Evolutionary conservation across 2,797 vertebrate species (phyloP), one percentile per base, ranked within the genome.

Genomic region (Pantherophis vulpinus): DNA sequence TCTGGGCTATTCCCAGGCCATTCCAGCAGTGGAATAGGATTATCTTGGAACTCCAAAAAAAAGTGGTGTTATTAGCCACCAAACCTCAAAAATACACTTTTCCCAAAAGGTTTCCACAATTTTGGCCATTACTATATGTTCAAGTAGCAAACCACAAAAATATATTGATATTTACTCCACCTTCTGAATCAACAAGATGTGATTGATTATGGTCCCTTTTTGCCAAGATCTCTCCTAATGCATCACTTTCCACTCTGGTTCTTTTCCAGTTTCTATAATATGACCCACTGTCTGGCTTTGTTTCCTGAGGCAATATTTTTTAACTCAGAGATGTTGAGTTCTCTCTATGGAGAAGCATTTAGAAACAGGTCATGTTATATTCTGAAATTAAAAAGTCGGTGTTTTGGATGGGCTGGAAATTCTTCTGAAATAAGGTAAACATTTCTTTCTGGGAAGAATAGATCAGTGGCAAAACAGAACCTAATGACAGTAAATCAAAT

Each of bases 401-500:
- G 42, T 60, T 55, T 90, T 37, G 27, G 83, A 51, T 91, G 92
- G 83, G 94, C 86, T 20, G 86, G 87, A 93, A 96, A 63, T 25
- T 18, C 14, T 32, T 86, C 29, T 60, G 87, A 94, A 95, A 95
- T 90, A 94, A 92, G 5, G 10, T 61, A 55, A 88, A 93, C 23
- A 79, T 92, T 94, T 89, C 58, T 92, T 79, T 94, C 93, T 13
- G 87, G 59, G 88, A 88, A 94, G 66, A 13, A 93, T 9, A 93
- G 95, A 92, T 55, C 32, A 66, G 89, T 93, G 58, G 87, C 93
- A 59, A 94, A 92, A 55, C n/a, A 14, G 86, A 14, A 93, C 94
- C 92, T 93, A 94, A 95, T 94, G 32, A 29, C 61, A 32, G 88
- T 0, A 0, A 32, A 87, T 12, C 92, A 11, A 91, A 93, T 90